Base-by-base conservation (phyloP, 2,797 vertebrate species). In the Clarias platycephalus region DNA sequence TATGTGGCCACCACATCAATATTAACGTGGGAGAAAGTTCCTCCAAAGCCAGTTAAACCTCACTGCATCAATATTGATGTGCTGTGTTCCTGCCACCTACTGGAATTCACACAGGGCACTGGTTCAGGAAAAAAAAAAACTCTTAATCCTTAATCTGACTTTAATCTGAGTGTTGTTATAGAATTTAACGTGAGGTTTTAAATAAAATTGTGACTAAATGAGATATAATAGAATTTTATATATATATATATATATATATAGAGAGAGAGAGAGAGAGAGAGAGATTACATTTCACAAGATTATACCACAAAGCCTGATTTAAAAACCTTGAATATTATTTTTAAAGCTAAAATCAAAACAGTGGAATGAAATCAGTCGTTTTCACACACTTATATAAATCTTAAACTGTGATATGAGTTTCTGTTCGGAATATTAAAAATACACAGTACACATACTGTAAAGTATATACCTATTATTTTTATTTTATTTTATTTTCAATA, bases 11-110 rank as follows among this genome's bases (percentile, higher is more conserved):
- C 91, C 92, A 88, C 92, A 95, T 95, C 92, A 95, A 95, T 95
- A 95, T 95, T 94, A 92, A 95, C 94, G 91, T 93, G 92, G 91
- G 93, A 94, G 93, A 94, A 94, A 93, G 93, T 94, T 94, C 90
- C 84, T 91, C 89, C 90, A 92, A 94, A 93, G 83, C 84, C 93
- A 89, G 91, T 92, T 92, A 93, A 92, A 93, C 92, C 91, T 87
- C 92, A 89, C 86, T 91, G 88, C 94, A 95, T 95, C 91, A 95
- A 95, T 95, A 95, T 95, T 95, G 90, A 95, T 94, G 86, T 88
- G 90, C 90, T 91, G 75, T 89, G 66, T 91, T 90, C 87, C 53
- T 86, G 86, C 90, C 83, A 88, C 90, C 92, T 71, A 55, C 86
- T 90, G 90, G 79, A 91, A 91, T 89, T 92, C 91, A 87, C 84